Percentiles rank a stretch among this genome's conserved stretches.
Conservation (phyloP, 2,797 vertebrate genomes). For the Paramormyrops hopkinsi region DNA sequence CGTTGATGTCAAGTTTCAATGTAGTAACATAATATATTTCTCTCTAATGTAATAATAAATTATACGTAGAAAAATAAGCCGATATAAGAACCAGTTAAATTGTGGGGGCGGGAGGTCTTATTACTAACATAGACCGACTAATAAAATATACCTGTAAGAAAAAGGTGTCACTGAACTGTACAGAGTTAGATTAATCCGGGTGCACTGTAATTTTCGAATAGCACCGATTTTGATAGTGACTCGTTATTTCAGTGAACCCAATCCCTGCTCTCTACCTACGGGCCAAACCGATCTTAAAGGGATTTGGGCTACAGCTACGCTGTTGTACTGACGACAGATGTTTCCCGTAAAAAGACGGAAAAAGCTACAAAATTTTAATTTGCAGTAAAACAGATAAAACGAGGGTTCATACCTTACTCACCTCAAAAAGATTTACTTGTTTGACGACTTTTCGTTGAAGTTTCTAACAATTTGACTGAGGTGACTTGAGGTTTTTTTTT, state of each 20-base stretch:
- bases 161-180: neutral
- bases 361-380: conserved; percentile 77
- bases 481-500: neutral
- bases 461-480: conserved; percentile 38
- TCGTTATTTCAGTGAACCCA: conserved; percentile 62
- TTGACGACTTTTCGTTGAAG: conserved; percentile 45
- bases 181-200: neutral
- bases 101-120: neutral
- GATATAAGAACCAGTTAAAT: neutral
- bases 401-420: conserved; percentile 58
- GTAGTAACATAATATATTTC: neutral
- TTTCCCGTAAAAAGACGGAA: conserved; percentile 75
- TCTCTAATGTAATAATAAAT: neutral
- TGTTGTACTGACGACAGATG: conserved; percentile 62
- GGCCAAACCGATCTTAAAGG: conserved; percentile 42
- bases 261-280: conserved; percentile 43
- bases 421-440: conserved; percentile 53
- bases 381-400: conserved; percentile 68
- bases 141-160: neutral
- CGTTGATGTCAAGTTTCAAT: neutral
- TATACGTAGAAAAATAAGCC: neutral
- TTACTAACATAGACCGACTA: neutral
- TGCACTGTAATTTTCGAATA: neutral
- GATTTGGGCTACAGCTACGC: conserved; percentile 57
- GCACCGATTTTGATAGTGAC: conserved; percentile 55